phyloP scores from a whole-genome alignment of 2,888 invertebrate species.

The Melieria picta region DNA sequence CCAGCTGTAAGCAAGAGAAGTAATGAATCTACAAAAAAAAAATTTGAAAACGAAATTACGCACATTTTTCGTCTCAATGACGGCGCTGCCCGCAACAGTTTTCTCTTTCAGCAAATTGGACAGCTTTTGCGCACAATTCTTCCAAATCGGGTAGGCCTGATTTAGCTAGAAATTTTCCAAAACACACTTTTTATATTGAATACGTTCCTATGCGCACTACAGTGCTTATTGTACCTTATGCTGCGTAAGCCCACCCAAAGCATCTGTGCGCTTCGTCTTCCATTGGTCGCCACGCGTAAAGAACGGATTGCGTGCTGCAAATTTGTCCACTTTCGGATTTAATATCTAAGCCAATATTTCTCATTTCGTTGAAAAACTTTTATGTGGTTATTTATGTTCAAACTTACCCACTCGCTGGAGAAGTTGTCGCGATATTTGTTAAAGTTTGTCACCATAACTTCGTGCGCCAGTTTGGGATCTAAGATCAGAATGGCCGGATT shows the following conservation, averaged over 20 bases:
- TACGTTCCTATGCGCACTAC: neutral
- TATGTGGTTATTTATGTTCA: neutral
- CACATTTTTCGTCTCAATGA: constrained; percentile 55
- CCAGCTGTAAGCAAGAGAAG: constrained; percentile 45
- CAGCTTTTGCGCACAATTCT: constrained; percentile 46
- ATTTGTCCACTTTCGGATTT: constrained; percentile 42
- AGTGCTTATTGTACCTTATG: constrained; percentile 55
- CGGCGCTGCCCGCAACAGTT: constrained; percentile 31
- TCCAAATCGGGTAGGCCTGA: constrained; percentile 52
- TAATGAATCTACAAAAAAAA: neutral
- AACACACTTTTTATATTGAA: neutral
- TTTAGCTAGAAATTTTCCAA: constrained; percentile 36
- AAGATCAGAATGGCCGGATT: constrained; percentile 62
- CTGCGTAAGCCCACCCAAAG: constrained; percentile 67
- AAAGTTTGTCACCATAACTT: constrained; percentile 65
- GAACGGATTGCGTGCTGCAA: constrained; percentile 47
- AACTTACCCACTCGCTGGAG: constrained; percentile 45
- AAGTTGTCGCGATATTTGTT: constrained; percentile 57
- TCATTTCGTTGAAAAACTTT: neutral
- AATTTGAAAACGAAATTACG: constrained; percentile 29
- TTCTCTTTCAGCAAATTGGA: constrained; percentile 42
- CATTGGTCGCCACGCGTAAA: constrained; percentile 57
- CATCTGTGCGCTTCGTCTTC: constrained; percentile 65
- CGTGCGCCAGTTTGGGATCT: constrained; percentile 62
- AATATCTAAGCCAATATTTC: neutral